Conservation (phyloP, 2,888 invertebrate genomes). For the Plebejus argus region DNA sequence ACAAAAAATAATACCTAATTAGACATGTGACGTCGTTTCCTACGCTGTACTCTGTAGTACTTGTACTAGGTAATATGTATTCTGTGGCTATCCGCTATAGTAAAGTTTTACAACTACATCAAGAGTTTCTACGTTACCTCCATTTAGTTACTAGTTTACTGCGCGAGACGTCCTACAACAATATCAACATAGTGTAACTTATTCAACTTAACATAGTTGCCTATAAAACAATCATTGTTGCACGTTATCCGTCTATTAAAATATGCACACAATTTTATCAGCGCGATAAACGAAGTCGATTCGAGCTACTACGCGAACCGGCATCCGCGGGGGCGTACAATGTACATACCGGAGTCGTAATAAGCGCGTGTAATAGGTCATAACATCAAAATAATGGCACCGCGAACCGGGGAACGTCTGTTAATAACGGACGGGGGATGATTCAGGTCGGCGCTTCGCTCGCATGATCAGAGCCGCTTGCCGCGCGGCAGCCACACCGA, state of each 20-base stretch:
- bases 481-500: conserved; percentile 35
- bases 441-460: conserved; percentile 66
- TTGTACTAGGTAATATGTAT: too few relatives aligned
- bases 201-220: not conserved
- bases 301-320: not conserved
- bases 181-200: not conserved
- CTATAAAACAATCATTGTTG: not conserved
- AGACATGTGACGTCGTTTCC: not conserved
- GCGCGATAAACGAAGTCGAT: conserved; percentile 1
- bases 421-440: conserved; percentile 57
- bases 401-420: conserved; percentile 34
- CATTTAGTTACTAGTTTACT: not conserved
- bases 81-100: too few relatives aligned
- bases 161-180: not conserved
- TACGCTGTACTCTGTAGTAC: not conserved
- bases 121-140: too few relatives aligned
- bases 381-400: conserved; percentile 32
- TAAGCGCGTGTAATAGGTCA: conserved; percentile 23
- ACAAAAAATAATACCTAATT: not conserved
- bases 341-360: not conserved
- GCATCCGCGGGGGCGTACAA: not conserved
- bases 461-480: conserved; percentile 45
- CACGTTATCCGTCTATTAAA: not conserved
- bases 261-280: conserved; percentile 10
- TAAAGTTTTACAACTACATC: too few relatives aligned